Conservation (phyloP, 1,140 invertebrate species). For the Orchesella cincta region DNA sequence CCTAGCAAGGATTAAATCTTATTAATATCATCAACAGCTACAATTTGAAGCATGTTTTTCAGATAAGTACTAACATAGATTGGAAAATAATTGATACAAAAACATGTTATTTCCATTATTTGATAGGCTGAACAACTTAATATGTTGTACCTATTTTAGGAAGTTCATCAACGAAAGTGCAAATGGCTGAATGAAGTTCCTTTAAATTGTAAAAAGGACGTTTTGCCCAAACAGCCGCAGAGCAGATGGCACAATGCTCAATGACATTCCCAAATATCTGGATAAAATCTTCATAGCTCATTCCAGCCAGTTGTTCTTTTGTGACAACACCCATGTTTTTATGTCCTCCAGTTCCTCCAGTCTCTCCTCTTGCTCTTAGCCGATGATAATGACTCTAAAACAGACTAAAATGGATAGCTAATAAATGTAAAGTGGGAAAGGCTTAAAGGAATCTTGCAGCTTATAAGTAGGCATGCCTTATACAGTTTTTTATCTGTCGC, state of each 20-base stretch:
- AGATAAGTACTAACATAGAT: neutral
- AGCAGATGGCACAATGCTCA: slow-evolving; percentile 63
- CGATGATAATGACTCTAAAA: slow-evolving; percentile 8
- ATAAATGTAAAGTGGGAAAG: too few relatives aligned
- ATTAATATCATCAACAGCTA: neutral
- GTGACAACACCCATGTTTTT: slow-evolving; percentile 10
- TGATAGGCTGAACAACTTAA: neutral
- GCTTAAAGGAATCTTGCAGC: too few relatives aligned
- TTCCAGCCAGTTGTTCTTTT: slow-evolving; percentile 60
- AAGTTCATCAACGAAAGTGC: slow-evolving; percentile 63
- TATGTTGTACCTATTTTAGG: slow-evolving; percentile 59
- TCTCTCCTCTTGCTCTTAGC: neutral
- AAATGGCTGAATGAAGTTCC: slow-evolving; percentile 61
- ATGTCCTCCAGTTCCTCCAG: neutral
- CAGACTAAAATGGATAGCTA: neutral
- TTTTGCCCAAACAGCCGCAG: slow-evolving; percentile 58
- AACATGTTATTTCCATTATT: too few relatives aligned
- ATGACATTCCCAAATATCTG: slow-evolving; percentile 67
- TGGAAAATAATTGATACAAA: neutral
- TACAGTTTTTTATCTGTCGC: too few relatives aligned
- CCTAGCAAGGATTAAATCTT: slow-evolving; percentile 59
- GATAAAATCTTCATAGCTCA: slow-evolving; percentile 63
- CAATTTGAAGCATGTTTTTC: neutral
- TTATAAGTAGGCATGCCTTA: too few relatives aligned
- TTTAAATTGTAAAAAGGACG: slow-evolving; percentile 61